Evolutionary conservation across 2,888 invertebrate genomes (phyloP), one percentile per base, ranked within the genome.

Genomic region (Philaethria dido): DNA sequence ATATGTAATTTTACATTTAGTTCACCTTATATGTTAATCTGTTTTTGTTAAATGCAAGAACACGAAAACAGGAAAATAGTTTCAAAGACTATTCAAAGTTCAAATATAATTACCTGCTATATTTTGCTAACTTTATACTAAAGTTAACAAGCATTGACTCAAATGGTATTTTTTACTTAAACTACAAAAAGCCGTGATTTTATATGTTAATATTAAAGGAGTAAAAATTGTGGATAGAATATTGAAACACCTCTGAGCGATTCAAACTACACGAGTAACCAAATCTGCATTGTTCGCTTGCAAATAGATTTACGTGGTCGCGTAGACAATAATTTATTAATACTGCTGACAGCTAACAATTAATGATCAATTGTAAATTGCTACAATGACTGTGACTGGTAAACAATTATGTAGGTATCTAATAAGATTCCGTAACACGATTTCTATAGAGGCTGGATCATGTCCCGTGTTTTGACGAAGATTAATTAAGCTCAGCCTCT

Each of bases 381-480:
- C 80, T 83, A 84, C 84, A 86, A 85, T 84, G 85, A 85, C 83
- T 83, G 80, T 83, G 85, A 85, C 83, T 83, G 80, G 78, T 82
- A 83, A 88, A 89, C 89, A 90, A 89, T 88, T 83, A 81, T 73
- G 81, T 82, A 83, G 81, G 84, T 84, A 86, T 84, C 86, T 83
- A 86, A 88, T 86, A 87, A 85, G 84, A 89, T 88, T 86, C 85
- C 83, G 85, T 83, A 86, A 87, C 87, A 86, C 82, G 83, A 85
- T 84, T 85, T 83, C 86, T 82, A 78, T 80, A 82, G 80, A 81
- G 84, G 84, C 83, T 82, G 81, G 78, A 87, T 86, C 86, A 81
- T 80, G 80, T 80, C 39, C 42, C 42, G 22, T 79, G 80, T 80
- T 84, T 81, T 80, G 90, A 89, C 88, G 85, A 87, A 85, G 89